phyloP scores from a whole-genome alignment of 2,888 invertebrate genomes.

The Luperina testacea region DNA sequence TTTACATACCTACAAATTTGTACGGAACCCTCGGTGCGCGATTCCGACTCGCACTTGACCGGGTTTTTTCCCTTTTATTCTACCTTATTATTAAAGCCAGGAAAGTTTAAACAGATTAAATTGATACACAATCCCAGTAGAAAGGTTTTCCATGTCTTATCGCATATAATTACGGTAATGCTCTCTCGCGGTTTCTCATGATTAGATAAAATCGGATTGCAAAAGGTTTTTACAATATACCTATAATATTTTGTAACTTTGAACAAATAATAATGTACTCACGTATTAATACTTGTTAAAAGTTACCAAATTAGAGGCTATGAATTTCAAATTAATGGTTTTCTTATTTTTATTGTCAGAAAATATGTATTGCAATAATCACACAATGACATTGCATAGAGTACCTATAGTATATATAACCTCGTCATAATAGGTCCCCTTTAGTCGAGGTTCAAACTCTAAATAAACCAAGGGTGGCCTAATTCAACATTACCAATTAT shows the following conservation, averaged over 20 bases:
- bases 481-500: not conserved
- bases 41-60: too few relatives aligned
- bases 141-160: slow-evolving; percentile 82
- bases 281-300: not conserved
- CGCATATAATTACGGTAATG: slow-evolving; percentile 76
- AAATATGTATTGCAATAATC: not conserved
- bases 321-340: not conserved
- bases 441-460: not conserved
- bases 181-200: slow-evolving; percentile 36
- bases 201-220: slow-evolving; percentile 45
- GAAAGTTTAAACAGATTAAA: slow-evolving; percentile 27
- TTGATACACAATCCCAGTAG: slow-evolving; percentile 74
- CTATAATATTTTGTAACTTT: not conserved
- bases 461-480: not conserved
- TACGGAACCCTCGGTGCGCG: too few relatives aligned
- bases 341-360: not conserved
- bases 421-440: not conserved
- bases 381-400: not conserved
- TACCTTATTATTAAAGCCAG: not conserved
- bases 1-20: too few relatives aligned
- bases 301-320: not conserved
- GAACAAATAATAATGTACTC: not conserved
- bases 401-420: too few relatives aligned
- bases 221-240: slow-evolving; percentile 21
- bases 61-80: not conserved